Evolutionary conservation across 2,113 vertebrate species (phyloP).

Genomic region (Crotalus viridis): DNA sequence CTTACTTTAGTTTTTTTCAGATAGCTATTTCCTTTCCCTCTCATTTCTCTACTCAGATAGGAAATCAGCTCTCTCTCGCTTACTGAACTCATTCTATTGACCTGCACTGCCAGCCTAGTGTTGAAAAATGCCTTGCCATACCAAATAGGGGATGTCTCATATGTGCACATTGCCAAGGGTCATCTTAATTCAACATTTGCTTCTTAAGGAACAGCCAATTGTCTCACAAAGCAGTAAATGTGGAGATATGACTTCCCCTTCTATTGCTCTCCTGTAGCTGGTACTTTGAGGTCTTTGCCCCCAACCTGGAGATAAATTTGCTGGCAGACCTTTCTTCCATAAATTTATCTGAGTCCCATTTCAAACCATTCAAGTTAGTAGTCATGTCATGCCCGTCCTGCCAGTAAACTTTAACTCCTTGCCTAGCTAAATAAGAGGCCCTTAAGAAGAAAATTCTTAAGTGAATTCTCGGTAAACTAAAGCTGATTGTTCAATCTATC

Average conservation of each 20-base stretch:
- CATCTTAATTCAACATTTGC: not conserved
- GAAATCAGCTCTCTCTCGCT: not conserved
- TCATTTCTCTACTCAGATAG: not conserved
- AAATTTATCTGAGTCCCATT: not conserved
- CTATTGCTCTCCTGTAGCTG: not conserved
- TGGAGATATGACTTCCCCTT: not conserved
- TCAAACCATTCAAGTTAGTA: not conserved
- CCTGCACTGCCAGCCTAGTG: constrained; percentile 35
- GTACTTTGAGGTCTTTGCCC: not conserved
- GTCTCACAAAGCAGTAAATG: not conserved
- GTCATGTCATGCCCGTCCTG: not conserved
- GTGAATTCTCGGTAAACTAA: not conserved
- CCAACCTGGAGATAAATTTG: not conserved
- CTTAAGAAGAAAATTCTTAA: not conserved
- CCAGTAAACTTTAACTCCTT: not conserved
- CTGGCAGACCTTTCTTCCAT: not conserved
- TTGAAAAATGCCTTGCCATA: not conserved
- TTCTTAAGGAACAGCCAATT: not conserved
- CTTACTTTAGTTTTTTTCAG: not conserved
- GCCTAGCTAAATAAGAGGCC: not conserved
- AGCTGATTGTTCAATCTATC: not conserved
- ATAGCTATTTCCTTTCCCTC: not conserved
- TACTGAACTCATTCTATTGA: constrained; percentile 22
- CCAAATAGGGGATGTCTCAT: not conserved
- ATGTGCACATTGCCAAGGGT: not conserved